These are phyloP conservation scores for Diuraphis noxia DNA, from an alignment of 1,140 invertebrate genomes.

Conservation along the genomic window DNA sequence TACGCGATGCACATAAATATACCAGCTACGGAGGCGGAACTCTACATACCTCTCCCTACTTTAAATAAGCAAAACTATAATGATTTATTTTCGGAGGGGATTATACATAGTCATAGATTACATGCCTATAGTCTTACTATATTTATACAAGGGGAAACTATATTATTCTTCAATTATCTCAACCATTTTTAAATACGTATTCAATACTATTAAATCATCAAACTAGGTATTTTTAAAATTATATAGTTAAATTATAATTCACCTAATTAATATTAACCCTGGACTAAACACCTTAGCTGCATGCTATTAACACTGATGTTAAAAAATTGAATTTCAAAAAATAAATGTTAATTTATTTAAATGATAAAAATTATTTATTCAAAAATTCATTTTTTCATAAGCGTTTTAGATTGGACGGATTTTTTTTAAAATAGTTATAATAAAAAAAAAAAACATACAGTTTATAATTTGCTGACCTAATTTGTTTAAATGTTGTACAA, in stretches of 20 bases:
- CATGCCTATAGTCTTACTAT: no score
- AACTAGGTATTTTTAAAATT: no score
- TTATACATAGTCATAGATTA: neutral
- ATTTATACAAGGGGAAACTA: no score
- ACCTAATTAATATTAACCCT: neutral
- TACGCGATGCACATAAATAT: neutral
- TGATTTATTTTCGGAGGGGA: neutral
- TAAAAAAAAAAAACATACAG: neutral
- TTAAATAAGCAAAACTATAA: neutral
- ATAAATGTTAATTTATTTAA: neutral
- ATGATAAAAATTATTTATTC: neutral
- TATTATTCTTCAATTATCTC: no score
- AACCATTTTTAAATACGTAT: no score
- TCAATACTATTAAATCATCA: neutral
- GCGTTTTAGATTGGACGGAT: neutral
- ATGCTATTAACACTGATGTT: neutral
- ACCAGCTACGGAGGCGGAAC: neutral
- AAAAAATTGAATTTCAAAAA: no score
- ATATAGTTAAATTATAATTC: neutral
- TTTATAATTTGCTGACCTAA: no score
- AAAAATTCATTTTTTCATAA: neutral
- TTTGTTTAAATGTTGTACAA: no score
- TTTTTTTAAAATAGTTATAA: no score
- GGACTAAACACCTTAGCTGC: neutral
- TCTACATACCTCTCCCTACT: neutral